Base-by-base conservation (phyloP, 1,140 invertebrate species). In the Drosophila burlai region DNA sequence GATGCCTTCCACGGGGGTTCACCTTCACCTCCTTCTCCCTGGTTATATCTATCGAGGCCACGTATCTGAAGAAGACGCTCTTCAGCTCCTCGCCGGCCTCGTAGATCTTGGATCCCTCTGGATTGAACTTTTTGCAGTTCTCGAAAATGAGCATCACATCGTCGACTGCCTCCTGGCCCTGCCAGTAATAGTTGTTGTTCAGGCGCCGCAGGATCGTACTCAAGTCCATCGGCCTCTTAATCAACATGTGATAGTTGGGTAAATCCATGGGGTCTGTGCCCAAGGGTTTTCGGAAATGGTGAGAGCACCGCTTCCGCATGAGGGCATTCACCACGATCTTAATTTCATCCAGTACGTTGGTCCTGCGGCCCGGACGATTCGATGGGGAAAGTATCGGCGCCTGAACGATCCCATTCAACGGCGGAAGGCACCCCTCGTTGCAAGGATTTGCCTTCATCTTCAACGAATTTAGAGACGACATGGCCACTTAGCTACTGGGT, bases 361-460 rank as follows among this genome's bases (percentile, higher is more conserved):
- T 80, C 9, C 36, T 15, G 6, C 77, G 61, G 2, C 76, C 76
- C 0, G 21, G 68, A 2, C 68, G 40, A 29, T 54, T 47, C 3
- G 38, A 31, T 10, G 68, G 77, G 13, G 68, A 68, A 16, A 59
- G 21, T 16, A 66, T 69, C 9, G 77, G 68, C 5, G 77, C 76
- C 76, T 59, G 68, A 0, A 80, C 76, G 16, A 80, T 38, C 4
- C 77, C 77, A 34, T 80, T 79, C 1, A 79, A 24, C 9, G 76
- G 76, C 4, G n/a, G 1, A 24, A 80, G 11, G 6, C 26, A 24
- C 10, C 29, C 26, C 16, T 74, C 55, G 1, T 40, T 10, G 9
- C 66, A 34, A 2, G 15, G 0, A 15, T 55, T 45, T 47, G 11
- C 18, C 11, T 13, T 50, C 11, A 4, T 16, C 47, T 16, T 21